A percentile compares a stretch with the other conserved stretches of the same genome.
These are phyloP conservation scores for Brachypterus glaber DNA, from an alignment of 2,888 invertebrate genomes.

Conservation along the genomic window DNA sequence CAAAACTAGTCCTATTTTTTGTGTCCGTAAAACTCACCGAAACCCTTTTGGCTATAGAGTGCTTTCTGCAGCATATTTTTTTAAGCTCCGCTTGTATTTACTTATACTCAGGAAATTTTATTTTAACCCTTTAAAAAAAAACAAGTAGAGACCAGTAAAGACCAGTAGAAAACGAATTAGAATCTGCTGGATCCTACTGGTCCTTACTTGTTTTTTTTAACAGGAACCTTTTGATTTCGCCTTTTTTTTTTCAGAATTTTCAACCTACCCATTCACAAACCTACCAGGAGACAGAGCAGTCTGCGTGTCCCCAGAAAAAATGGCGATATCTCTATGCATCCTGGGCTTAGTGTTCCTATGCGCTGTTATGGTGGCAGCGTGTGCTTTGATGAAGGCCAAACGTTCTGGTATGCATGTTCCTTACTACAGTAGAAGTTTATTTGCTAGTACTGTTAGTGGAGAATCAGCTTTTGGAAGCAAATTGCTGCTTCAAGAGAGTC, in stretches of 20 bases:
- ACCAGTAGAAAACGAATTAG: too few species aligned
- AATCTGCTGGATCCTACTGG: too few species aligned
- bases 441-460: conserved; percentile 51
- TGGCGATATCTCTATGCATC: conserved; percentile 65
- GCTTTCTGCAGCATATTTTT: too few species aligned
- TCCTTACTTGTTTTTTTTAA: too few species aligned
- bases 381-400: conserved; percentile 54
- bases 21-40: too few species aligned
- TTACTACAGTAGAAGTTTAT: conserved; percentile 53
- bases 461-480: conserved; percentile 53
- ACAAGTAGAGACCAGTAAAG: too few species aligned
- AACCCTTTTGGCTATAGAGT: too few species aligned
- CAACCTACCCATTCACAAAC: conserved; percentile 30
- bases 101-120: too few species aligned
- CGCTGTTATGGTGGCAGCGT: conserved; percentile 60
- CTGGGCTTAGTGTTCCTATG: conserved; percentile 62
- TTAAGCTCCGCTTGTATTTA: too few species aligned
- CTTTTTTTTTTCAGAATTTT: conserved; percentile 25
- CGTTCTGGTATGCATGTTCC: conserved; percentile 43
- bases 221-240: too few species aligned
- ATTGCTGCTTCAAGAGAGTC: conserved; percentile 51
- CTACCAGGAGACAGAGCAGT: conserved; percentile 53
- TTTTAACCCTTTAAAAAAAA: too few species aligned
- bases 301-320: conserved; percentile 66
- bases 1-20: too few species aligned